Evolutionary conservation across 2,113 vertebrate species (phyloP).

Genomic region (Terrapene triunguis): DNA sequence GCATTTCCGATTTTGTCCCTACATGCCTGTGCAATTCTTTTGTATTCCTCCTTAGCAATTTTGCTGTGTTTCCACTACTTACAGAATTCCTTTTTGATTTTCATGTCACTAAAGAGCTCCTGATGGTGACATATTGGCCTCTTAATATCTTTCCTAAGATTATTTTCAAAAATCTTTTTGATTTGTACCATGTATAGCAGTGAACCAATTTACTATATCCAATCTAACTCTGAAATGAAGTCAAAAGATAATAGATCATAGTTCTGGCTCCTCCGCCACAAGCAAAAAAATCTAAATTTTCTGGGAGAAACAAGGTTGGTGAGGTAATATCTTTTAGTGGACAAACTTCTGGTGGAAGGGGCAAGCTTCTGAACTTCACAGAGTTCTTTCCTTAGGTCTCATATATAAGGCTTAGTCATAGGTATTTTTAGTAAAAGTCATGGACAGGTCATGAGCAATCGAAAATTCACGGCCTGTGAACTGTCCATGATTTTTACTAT

Average conservation of each 20-base stretch:
- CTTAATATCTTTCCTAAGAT: not conserved
- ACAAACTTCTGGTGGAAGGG: not conserved
- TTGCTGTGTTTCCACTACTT: not conserved
- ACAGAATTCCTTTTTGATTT: not conserved
- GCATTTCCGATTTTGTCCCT: not conserved
- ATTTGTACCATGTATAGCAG: not conserved
- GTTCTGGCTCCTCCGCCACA: not conserved
- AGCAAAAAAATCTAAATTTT: conserved; percentile 12
- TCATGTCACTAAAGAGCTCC: not conserved
- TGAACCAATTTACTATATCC: not conserved
- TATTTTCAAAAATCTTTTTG: not conserved
- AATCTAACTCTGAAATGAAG: conserved; percentile 9
- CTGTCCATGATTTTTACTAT: too few species aligned
- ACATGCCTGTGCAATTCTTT: not conserved
- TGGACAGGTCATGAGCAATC: too few species aligned
- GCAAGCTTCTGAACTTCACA: not conserved
- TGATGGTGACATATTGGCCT: not conserved
- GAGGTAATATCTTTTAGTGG: not conserved
- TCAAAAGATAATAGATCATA: not conserved
- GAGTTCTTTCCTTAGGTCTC: not conserved
- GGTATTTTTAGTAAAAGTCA: too few species aligned
- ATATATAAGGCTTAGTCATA: not conserved
- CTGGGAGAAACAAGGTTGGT: not conserved
- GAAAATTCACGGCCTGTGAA: too few species aligned
- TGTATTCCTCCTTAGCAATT: not conserved